Evolutionary conservation across 2,888 invertebrate genomes (phyloP).

Genomic region (Margaritifera margaritifera): DNA sequence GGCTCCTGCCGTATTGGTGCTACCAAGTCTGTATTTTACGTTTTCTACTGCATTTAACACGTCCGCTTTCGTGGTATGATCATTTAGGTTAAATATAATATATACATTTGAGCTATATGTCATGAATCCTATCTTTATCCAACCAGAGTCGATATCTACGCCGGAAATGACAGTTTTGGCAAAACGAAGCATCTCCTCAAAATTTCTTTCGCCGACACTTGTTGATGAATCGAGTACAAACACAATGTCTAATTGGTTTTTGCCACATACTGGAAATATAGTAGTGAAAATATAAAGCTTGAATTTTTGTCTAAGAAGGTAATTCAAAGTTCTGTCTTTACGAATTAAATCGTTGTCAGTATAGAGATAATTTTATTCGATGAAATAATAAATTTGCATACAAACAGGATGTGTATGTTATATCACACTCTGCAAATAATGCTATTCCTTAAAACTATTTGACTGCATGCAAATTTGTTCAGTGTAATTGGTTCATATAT

Average conservation of each 20-base stretch:
- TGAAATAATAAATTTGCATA: too few relatives aligned
- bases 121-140: constrained; percentile 61
- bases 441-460: too few relatives aligned
- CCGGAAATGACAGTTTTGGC: constrained; percentile 45
- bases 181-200: constrained; percentile 47
- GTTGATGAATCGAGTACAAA: constrained; percentile 65
- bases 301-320: too few relatives aligned
- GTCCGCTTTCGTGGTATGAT: constrained; percentile 36
- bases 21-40: constrained; percentile 50
- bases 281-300: background rate
- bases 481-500: too few relatives aligned
- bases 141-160: constrained; percentile 53
- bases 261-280: constrained; percentile 37
- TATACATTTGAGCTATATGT: constrained; percentile 54
- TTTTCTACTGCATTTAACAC: constrained; percentile 48
- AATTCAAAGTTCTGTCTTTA: too few relatives aligned
- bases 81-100: constrained; percentile 57
- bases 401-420: too few relatives aligned
- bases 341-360: too few relatives aligned
- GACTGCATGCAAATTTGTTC: too few relatives aligned
- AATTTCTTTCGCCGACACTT: constrained; percentile 56
- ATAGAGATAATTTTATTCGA: too few relatives aligned
- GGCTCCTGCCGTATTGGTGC: constrained; percentile 64
- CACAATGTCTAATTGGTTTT: constrained; percentile 51
- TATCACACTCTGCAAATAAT: too few relatives aligned